Base-by-base conservation (phyloP, 2,113 vertebrate species). In the Apus apus region DNA sequence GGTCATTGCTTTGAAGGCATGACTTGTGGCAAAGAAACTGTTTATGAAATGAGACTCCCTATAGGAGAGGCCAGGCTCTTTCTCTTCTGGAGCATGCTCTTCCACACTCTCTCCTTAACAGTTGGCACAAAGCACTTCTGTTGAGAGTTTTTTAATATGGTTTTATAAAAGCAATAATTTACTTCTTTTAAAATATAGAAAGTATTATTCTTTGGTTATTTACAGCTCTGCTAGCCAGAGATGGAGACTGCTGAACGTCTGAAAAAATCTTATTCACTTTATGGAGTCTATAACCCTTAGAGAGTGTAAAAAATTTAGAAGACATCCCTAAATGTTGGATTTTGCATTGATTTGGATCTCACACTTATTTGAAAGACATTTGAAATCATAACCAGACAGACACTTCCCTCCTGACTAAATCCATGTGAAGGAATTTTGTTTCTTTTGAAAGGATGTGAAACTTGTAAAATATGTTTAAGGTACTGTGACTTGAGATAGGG, bases 371-470 rank as follows among this genome's bases (percentile, higher is more conserved):
- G 72, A 85, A 90, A 95, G 64, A 25, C 40, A 22, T 77, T 79
- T 92, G 78, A 94, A 96, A 90, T 91, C 76, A 43, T 77, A 87
- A 83, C 19, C 9, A 90, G 58, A 53, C 85, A 92, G 75, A 36
- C 30, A 78, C 13, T 74, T 92, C 65, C 60, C 60, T 77, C 21
- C 61, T 67, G 51, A 70, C 67, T 94, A 85, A 89, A 45, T 60
- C 75, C 50, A 27, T 45, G 34, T 58, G 11, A 50, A 81, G 25
- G 16, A 70, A 67, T 79, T 93, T 78, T 73, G 11, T 5, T 90
- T 88, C 51, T 83, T 92, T 88, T n/a, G 68, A 76, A 94, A 70
- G 11, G 15, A 50, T 36, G 9, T 87, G 54, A 74, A 89, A 85
- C 89, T 48, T 78, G 32, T 92, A 79, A 90, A 85, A 94, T 56